Base-by-base conservation (phyloP, 2,113 vertebrate genomes). In the human (Homo sapiens) region DNA sequence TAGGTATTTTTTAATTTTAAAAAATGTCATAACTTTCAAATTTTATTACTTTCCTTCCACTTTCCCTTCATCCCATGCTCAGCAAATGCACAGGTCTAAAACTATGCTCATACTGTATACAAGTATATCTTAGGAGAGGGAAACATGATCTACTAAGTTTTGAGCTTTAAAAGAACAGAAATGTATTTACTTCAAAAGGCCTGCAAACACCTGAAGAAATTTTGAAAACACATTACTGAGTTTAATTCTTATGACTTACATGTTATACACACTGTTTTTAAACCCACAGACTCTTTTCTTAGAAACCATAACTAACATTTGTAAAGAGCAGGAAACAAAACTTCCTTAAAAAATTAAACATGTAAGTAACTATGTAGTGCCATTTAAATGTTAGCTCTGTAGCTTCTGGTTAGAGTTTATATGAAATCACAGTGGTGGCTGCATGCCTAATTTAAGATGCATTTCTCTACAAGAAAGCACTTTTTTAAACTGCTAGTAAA, bases 381-480 rank as follows among this genome's bases (percentile, higher is more conserved):
- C 93, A 84, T 93, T 93, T 27, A 73, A 22, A 84, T 68, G 78
- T 97, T 23, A 83, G 73, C 43, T 59, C 92, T n/a, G 18, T 5
- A 95, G 82, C 75, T 95, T 90, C 87, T 64, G 22, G 14, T 91
- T 73, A 78, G 86, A 88, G 73, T 94, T 80, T n/a, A 18, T 9
- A 61, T 10, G 45, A 95, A 97, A 84, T 96, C 95, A 92, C 73
- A 81, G 94, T 64, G 23, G 30, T 70, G 91, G 98, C 83, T 93
- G 38, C 45, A 90, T 87, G 96, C 76, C 23, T 97, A 9, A 68
- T 43, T 79, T 96, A 96, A 98, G 96, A 97, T 98, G 96, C 97
- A 97, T 94, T 98, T 96, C 96, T 96, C 97, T 91, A 87, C 64
- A 82, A n/a, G 57, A 89, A 45, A 59, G 43, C 3, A 82, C 83